Evolutionary conservation across 2,113 vertebrate genomes (phyloP), one percentile per base, ranked within the genome.

Genomic region (Cyanoramphus novaezelandiae): DNA sequence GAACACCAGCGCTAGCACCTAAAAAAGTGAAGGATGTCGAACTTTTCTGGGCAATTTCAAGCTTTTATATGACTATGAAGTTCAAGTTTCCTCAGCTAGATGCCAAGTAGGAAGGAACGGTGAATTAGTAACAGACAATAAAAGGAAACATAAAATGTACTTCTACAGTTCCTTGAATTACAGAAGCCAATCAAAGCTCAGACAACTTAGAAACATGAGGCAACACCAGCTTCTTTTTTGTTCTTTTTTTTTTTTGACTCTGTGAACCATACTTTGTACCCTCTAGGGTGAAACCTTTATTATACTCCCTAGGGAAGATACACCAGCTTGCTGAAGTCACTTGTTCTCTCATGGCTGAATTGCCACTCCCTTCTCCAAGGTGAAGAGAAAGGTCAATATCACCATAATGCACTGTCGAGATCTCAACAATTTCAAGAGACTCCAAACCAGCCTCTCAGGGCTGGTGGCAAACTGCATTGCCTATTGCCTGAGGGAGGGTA

Each of bases 381-480:
- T 94, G 75, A 95, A 87, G 31, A 94, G 88, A 91, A 90, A 91
- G 70, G 81, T 63, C 49, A 91, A 7, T 47, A 95, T 85, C 91
- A 77, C 53, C 62, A 82, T 79, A 91, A 84, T 76, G 62, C 74
- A 70, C 77, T 91, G 86, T n/a, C 5, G 15, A 95, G 91, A 89
- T 84, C 91, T 93, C 91, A 82, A 31, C 53, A 62, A 82, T 65
- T 91, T 87, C 90, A 87, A 75, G 60, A 89, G 77, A 41, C 59
- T 92, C 82, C 94, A 96, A 94, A 93, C 62, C 77, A 96, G 46
- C 43, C 64, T 90, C 83, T 92, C 80, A 84, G 86, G 88, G 37
- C 53, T 82, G 31, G 77, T 95, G 63, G 88, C 35, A 81, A 94
- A 89, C 83, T 86, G 47, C 74, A 72, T 69, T 6, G 69, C 93